Evolutionary conservation across 2,888 invertebrate species (phyloP).

Genomic region (Eurytoma californica): DNA sequence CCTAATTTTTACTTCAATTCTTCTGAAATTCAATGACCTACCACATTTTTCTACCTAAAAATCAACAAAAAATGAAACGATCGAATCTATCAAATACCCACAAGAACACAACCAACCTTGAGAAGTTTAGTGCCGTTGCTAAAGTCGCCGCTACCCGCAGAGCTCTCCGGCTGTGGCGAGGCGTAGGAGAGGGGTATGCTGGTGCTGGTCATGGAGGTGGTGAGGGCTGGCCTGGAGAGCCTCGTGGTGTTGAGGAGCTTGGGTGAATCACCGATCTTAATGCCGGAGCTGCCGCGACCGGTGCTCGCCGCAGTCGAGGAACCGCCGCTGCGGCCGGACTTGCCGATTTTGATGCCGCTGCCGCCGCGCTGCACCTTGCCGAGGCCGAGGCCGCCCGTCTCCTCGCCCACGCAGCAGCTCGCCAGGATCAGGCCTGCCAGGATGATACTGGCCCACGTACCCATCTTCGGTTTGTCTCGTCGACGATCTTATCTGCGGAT

Average conservation of each 20-base stretch:
- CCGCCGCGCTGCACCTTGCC: conserved; percentile 14
- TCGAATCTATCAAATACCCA: too few species aligned
- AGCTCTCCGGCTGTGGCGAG: conserved; percentile 29
- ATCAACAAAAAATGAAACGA: too few species aligned
- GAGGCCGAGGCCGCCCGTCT: neutral
- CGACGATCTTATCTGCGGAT: too few species aligned
- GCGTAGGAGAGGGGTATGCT: conserved; percentile 49
- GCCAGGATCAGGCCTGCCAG: neutral
- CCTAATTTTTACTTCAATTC: too few species aligned
- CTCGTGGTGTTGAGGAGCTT: conserved; percentile 48
- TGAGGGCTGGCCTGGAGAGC: conserved; percentile 23
- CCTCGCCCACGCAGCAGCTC: neutral
- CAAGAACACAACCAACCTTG: conserved; percentile 19
- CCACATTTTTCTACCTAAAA: neutral
- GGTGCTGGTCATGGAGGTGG: conserved; percentile 51
- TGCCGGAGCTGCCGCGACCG: conserved; percentile 45
- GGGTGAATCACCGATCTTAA: conserved; percentile 46
- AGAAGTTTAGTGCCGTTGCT: conserved; percentile 46
- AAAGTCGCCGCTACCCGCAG: neutral
- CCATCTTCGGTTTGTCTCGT: too few species aligned
- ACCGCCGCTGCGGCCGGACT: conserved; percentile 25
- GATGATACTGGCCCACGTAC: too few species aligned
- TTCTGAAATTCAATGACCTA: too few species aligned
- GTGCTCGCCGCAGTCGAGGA: neutral
- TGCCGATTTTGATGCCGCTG: conserved; percentile 51